Conservation (phyloP, 2,797 vertebrate genomes). For the Coluber constrictor region DNA sequence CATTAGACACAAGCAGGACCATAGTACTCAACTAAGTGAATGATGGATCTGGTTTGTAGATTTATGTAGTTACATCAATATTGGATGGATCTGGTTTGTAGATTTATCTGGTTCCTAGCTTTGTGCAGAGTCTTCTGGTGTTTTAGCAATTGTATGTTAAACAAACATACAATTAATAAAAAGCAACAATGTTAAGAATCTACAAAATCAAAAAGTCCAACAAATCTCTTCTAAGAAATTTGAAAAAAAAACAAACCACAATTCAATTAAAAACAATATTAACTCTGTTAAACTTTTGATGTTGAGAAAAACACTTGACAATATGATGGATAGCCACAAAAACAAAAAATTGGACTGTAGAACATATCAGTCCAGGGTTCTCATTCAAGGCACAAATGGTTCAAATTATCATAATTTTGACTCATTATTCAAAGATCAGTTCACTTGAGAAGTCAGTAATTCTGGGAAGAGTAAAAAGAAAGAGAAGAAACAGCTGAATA, state of each 20-base stretch:
- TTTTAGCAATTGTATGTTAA: not conserved
- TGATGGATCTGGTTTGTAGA: not conserved
- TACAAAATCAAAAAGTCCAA: not conserved
- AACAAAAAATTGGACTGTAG: not conserved
- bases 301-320: not conserved
- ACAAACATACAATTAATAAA: not conserved
- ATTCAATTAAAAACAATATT: not conserved
- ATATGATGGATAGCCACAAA: not conserved
- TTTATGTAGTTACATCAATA: not conserved
- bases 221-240: not conserved
- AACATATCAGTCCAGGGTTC: not conserved
- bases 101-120: not conserved
- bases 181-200: not conserved
- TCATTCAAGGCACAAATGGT: not conserved
- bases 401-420: not conserved
- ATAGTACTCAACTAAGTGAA: not conserved
- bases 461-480: not conserved
- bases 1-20: not conserved
- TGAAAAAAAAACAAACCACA: not conserved
- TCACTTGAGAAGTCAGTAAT: not conserved
- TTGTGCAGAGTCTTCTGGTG: not conserved
- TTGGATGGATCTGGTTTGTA: not conserved
- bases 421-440: not conserved
- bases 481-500: not conserved
- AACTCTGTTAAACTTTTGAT: not conserved